A percentile compares a stretch with the other conserved stretches of the same genome.
Conservation (phyloP, 2,888 invertebrate genomes). For the Axea sp. region DNA sequence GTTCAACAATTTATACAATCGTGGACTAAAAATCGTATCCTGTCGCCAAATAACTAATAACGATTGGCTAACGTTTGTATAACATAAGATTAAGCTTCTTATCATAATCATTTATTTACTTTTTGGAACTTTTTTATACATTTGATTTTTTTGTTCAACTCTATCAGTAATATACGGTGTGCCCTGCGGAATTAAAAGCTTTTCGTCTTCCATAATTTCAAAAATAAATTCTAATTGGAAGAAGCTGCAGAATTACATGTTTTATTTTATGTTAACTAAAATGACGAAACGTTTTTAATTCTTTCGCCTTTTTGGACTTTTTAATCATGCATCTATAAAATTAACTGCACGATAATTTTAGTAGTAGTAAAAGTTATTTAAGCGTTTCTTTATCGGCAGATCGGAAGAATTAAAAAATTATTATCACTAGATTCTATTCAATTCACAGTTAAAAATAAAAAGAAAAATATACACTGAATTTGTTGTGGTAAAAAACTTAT, state of each 20-base stretch:
- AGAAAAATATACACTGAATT: too few relatives aligned
- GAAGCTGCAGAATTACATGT: background rate
- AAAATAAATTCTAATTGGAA: too few relatives aligned
- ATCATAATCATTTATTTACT: constrained; percentile 11
- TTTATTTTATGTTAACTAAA: background rate
- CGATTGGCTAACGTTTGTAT: constrained; percentile 33
- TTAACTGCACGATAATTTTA: constrained; percentile 13
- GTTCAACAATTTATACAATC: constrained; percentile 53
- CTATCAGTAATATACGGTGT: too few relatives aligned
- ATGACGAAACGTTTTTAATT: constrained; percentile 2
- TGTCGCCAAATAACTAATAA: constrained; percentile 46
- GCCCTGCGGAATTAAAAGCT: too few relatives aligned
- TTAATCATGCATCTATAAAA: constrained; percentile 17
- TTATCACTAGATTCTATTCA: background rate
- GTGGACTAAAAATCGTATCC: constrained; percentile 30
- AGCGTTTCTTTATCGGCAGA: constrained; percentile 67
- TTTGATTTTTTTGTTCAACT: constrained; percentile 39
- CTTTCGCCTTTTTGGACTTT: constrained; percentile 2
- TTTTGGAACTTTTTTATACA: constrained; percentile 24
- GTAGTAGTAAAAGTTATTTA: constrained; percentile 45
- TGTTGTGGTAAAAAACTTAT: too few relatives aligned
- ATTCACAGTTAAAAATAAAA: constrained; percentile 3
- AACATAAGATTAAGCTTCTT: constrained; percentile 25
- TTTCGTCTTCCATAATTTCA: too few relatives aligned
- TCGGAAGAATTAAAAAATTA: constrained; percentile 62